phyloP scores from a whole-genome alignment of 2,797 vertebrate species.

The Cuniculus paca region DNA sequence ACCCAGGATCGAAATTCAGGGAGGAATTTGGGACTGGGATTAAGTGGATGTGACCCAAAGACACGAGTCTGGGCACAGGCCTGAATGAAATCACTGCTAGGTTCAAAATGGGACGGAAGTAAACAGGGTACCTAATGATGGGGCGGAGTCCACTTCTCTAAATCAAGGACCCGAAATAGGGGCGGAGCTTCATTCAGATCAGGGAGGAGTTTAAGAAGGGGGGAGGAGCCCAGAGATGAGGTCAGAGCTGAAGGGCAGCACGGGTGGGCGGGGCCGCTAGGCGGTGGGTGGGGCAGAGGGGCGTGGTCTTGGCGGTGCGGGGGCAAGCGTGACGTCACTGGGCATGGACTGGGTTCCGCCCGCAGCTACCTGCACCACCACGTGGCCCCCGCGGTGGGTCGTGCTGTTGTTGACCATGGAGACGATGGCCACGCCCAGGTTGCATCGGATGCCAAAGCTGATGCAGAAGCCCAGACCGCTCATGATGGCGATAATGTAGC shows the following conservation, averaged over 20 bases:
- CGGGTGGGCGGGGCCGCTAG: not conserved
- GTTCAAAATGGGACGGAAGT: not conserved
- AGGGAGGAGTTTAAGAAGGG: not conserved
- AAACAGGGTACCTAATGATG: not conserved
- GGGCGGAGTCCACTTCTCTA: not conserved
- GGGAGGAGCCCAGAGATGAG: not conserved
- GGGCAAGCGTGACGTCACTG: rapidly evolving
- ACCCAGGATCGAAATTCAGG: not conserved
- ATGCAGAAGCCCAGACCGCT: slow-evolving; percentile 97
- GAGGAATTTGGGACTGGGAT: not conserved
- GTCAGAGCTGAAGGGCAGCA: not conserved
- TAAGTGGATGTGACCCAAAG: not conserved
- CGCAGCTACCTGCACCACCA: slow-evolving; percentile 92
- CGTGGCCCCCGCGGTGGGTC: slow-evolving; percentile 92
- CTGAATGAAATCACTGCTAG: not conserved
- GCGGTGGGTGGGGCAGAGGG: not conserved
- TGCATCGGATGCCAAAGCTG: slow-evolving; percentile 98
- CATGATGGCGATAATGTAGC: slow-evolving; percentile 97
- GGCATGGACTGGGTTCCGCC: not conserved
- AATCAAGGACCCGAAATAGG: not conserved
- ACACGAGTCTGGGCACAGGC: not conserved
- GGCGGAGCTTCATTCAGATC: not conserved
- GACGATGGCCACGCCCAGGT: slow-evolving; percentile 96
- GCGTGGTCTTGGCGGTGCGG: not conserved
- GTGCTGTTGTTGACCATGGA: slow-evolving; percentile 98